A percentile compares a stretch with the other conserved stretches of the same genome.
These are phyloP conservation scores for Prunella strophiata DNA, from an alignment of 2,797 vertebrate species.

Conservation along the genomic window DNA sequence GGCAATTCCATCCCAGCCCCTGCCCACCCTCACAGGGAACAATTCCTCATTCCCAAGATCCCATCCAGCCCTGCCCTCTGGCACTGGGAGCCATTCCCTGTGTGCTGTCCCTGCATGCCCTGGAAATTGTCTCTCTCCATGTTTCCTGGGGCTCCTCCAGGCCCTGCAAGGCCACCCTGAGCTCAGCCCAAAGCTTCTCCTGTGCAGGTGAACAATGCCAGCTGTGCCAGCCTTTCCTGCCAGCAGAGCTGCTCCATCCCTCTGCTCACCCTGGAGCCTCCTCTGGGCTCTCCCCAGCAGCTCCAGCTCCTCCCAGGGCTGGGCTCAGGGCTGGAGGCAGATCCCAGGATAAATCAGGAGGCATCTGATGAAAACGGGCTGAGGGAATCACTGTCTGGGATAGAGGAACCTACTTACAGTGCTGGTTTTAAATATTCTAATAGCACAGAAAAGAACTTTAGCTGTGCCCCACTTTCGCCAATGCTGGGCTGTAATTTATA, in stretches of 20 bases:
- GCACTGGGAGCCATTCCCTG: background rate
- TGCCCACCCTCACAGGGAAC: background rate
- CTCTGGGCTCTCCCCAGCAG: background rate
- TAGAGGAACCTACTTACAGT: background rate
- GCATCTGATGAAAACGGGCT: background rate
- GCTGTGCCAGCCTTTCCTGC: no score
- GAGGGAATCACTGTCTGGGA: background rate
- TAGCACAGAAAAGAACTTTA: background rate
- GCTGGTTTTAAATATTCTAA: background rate
- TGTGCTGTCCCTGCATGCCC: background rate
- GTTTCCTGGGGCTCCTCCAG: no score
- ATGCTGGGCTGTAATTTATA: slow-evolving; percentile 15
- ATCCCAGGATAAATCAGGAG: background rate
- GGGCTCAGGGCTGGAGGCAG: background rate
- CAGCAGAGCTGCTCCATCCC: background rate
- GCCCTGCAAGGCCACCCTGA: no score
- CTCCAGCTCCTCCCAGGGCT: background rate
- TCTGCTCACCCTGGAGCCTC: background rate
- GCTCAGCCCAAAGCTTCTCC: no score
- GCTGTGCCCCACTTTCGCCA: slow-evolving; percentile 15
- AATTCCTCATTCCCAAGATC: background rate
- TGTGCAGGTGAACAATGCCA: no score
- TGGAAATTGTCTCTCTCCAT: background rate
- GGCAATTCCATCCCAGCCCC: background rate
- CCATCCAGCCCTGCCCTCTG: background rate